Percentiles rank a stretch among this genome's conserved stretches.
Conservation (phyloP, 2,888 invertebrate species). For the Acanthacorydalis orientalis region DNA sequence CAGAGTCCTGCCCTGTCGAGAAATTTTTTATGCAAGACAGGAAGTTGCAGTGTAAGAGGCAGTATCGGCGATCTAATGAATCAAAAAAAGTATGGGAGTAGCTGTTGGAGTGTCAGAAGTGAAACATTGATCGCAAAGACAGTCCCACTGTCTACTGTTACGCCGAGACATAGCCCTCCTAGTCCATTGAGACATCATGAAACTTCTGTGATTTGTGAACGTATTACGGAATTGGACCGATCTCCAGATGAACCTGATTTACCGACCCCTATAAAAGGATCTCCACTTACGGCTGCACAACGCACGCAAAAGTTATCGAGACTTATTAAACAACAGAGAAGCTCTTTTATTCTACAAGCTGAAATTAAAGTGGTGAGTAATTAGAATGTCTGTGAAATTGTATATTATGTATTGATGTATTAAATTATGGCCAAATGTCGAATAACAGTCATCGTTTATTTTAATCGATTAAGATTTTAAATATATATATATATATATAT, state of each 20-base stretch:
- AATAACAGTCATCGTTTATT: too few species aligned
- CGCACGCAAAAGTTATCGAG: slow-evolving; percentile 49
- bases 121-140: slow-evolving; percentile 54
- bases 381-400: slow-evolving; percentile 11
- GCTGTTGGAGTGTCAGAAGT: slow-evolving; percentile 53
- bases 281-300: slow-evolving; percentile 48
- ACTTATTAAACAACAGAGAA: slow-evolving; percentile 46
- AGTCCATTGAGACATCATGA: slow-evolving; percentile 16
- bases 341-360: slow-evolving; percentile 22
- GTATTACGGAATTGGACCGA: slow-evolving; percentile 3
- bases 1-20: slow-evolving; percentile 34
- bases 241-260: slow-evolving; percentile 10
- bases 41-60: slow-evolving; percentile 24
- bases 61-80: slow-evolving; percentile 72
- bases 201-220: slow-evolving; percentile 22
- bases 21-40: slow-evolving; percentile 22
- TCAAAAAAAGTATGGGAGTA: slow-evolving; percentile 50
- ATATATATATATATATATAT: too few species aligned
- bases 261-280: slow-evolving; percentile 27
- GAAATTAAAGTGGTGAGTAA: slow-evolving; percentile 3
- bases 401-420: too few species aligned
- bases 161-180: slow-evolving; percentile 33
- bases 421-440: too few species aligned
- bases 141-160: slow-evolving; percentile 57
- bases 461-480: too few species aligned